Conservation (phyloP, 2,888 invertebrate species). For the Drosophila mimetica region DNA sequence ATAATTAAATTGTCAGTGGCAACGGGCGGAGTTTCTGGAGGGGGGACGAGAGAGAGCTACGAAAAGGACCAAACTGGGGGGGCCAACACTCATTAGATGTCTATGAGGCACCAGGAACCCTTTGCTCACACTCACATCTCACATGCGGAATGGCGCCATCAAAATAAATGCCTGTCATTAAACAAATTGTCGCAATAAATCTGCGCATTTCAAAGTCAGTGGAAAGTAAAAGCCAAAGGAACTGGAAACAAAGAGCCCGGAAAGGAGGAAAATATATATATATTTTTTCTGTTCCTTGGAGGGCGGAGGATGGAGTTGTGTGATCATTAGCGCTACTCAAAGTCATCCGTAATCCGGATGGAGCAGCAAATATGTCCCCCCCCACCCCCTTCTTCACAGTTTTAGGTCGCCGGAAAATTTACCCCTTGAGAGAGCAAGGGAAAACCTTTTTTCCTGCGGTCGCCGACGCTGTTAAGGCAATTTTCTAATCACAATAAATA, state of each 20-base stretch:
- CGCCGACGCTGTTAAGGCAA: slow-evolving; percentile 25
- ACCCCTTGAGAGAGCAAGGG: slow-evolving; percentile 19
- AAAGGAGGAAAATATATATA: background rate
- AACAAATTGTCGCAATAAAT: slow-evolving; percentile 82
- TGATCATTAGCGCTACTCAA: slow-evolving; percentile 62
- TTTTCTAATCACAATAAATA: slow-evolving; percentile 53
- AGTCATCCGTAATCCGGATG: slow-evolving; percentile 28
- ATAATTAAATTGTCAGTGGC: slow-evolving; percentile 77
- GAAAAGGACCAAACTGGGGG: background rate
- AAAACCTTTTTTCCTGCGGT: slow-evolving; percentile 28
- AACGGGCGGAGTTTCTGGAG: slow-evolving; percentile 39
- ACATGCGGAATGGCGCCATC: slow-evolving; percentile 57
- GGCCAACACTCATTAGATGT: slow-evolving; percentile 59
- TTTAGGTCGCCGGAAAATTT: slow-evolving; percentile 39
- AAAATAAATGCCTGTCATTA: slow-evolving; percentile 81
- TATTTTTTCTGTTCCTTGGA: background rate
- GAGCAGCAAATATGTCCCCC: slow-evolving; percentile 8
- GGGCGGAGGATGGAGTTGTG: no score
- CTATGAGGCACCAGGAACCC: slow-evolving; percentile 61
- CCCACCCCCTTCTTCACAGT: slow-evolving; percentile 37
- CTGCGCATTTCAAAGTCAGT: slow-evolving; percentile 77
- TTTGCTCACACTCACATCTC: slow-evolving; percentile 43
- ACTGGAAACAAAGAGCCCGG: slow-evolving; percentile 30
- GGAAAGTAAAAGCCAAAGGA: slow-evolving; percentile 62
- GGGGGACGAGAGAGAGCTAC: no score